Percentiles rank a stretch among this genome's conserved stretches.
Evolutionary conservation across 2,113 vertebrate genomes (phyloP).

Genomic region (Pygoscelis antarcticus): DNA sequence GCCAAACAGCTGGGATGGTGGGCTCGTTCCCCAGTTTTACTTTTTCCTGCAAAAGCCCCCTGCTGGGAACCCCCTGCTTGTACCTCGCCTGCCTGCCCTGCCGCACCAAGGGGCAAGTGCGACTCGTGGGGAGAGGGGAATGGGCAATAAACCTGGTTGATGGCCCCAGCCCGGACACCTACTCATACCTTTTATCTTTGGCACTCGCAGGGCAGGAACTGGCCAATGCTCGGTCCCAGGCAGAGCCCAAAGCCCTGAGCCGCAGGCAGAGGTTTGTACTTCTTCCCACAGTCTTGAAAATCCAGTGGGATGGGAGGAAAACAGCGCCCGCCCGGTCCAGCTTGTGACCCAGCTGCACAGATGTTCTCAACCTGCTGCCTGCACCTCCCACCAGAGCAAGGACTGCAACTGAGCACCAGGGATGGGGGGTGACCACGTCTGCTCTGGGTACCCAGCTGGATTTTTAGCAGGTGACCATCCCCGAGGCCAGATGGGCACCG

Average conservation of each 20-base stretch:
- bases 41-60: neutral
- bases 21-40: neutral
- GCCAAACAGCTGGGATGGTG: neutral
- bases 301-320: neutral
- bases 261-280: neutral
- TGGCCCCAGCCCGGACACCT: neutral
- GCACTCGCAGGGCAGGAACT: neutral
- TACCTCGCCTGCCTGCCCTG: neutral
- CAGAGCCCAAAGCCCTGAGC: neutral
- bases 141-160: neutral
- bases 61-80: neutral
- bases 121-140: neutral
- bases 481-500: rapidly evolving
- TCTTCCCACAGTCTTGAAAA: neutral
- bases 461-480: neutral
- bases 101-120: neutral
- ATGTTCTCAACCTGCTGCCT: neutral
- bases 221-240: neutral
- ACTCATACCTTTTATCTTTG: neutral
- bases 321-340: neutral
- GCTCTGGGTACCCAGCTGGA: rapidly evolving
- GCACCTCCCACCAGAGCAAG: neutral
- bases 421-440: neutral
- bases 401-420: neutral
- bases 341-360: neutral